These are phyloP conservation scores for Redunca redunca DNA, from an alignment of 2,113 vertebrate species.

Conservation along the genomic window DNA sequence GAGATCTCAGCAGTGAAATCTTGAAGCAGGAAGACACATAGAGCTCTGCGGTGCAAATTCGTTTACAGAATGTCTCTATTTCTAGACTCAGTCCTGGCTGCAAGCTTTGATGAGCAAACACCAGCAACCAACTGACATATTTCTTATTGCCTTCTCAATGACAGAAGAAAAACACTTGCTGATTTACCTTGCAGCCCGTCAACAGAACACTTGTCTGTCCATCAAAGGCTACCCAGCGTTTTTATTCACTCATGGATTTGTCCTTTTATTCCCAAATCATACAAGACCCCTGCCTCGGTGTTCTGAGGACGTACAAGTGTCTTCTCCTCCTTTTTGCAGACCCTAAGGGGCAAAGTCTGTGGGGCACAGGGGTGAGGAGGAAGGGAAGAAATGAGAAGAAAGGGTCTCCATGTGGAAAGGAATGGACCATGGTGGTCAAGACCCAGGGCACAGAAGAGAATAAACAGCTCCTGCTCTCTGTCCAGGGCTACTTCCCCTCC, in stretches of 20 bases:
- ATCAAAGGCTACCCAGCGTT: not conserved
- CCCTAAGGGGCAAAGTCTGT: not conserved
- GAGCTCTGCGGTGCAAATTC: not conserved
- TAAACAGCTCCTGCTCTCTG: not conserved
- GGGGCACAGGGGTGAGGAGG: not conserved
- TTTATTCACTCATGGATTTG: not conserved
- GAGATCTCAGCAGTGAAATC: not conserved
- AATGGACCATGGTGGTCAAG: not conserved
- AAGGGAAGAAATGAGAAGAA: not conserved
- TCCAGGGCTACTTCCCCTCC: not conserved
- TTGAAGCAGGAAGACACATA: not conserved
- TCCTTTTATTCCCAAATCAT: not conserved
- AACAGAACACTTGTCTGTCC: not conserved
- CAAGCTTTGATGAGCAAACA: not conserved
- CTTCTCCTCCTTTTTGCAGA: not conserved
- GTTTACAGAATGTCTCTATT: not conserved
- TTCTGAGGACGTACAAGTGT: not conserved
- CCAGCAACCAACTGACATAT: not conserved
- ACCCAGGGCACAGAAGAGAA: not conserved
- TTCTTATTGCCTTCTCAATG: not conserved
- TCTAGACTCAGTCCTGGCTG: not conserved
- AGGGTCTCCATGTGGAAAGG: not conserved
- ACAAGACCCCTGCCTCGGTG: not conserved
- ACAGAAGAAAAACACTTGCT: not conserved
- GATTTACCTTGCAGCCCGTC: not conserved